Percentiles rank a stretch among this genome's conserved stretches.
Conservation (phyloP, 23 tunicate species). For the Corella eumyota region DNA sequence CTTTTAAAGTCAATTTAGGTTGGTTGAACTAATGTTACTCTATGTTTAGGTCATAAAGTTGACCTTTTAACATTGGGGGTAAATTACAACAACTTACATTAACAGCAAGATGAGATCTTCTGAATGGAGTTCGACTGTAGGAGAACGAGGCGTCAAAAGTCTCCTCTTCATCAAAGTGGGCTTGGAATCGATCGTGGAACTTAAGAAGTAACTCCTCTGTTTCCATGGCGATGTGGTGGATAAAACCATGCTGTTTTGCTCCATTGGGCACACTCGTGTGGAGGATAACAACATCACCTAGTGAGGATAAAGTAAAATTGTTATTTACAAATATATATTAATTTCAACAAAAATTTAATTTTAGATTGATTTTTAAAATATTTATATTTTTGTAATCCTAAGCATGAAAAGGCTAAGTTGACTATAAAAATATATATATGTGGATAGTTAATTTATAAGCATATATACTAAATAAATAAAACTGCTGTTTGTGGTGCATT, state of each 20-base stretch:
- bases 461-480: neutral
- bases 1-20: no score
- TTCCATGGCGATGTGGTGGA: slow-evolving; percentile 60
- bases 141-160: slow-evolving; percentile 39
- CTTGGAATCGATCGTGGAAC: slow-evolving; percentile 51
- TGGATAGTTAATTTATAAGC: no score
- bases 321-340: no score
- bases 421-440: no score
- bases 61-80: neutral
- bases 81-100: slow-evolving; percentile 9
- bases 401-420: no score
- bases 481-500: neutral
- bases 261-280: neutral
- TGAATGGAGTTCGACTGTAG: slow-evolving; percentile 73
- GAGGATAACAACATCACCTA: slow-evolving; percentile 30
- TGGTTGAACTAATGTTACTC: no score
- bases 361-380: neutral
- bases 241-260: slow-evolving; percentile 47
- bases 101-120: slow-evolving; percentile 77
- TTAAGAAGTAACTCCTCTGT: slow-evolving; percentile 57
- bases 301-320: neutral
- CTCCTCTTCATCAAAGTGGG: slow-evolving; percentile 37
- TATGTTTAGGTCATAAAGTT: no score
- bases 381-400: no score
- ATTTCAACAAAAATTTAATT: neutral